Evolutionary conservation across 2,888 invertebrate species (phyloP), one percentile per base, ranked within the genome.

Genomic region (Philereme vetulata): DNA sequence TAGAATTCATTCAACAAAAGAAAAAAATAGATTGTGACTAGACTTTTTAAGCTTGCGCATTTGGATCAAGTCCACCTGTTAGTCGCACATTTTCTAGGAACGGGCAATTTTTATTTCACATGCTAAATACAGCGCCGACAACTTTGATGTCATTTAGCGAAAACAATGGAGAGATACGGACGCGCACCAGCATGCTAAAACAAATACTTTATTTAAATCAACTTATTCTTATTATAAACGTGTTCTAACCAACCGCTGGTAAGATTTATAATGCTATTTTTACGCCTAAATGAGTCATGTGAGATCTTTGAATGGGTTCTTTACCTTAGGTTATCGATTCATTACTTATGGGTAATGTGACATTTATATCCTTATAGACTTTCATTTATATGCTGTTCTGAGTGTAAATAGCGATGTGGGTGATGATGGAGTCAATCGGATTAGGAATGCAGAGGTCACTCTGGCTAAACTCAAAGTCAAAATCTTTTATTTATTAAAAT

Each of bases 131-230:
- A 75, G 78, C 78, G 84, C 84, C 86, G 85, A 82, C 80, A 87
- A 87, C 90, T 91, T 91, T 90, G 91, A 91, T 87, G 91, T 90
- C 90, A 87, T 91, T 91, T 92, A 91, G 90, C 88, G 86, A 88
- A 90, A 86, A 91, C 92, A 92, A 92, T 91, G 90, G 90, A 86
- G 87, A 90, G 85, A 88, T 84, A 71, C 81, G 75, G 66, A 77
- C 75, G 65, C 81, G 55, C 76, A 73, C 80, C 77, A 72, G 92
- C 85, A 91, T 92, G 78, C 85, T 87, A 88, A 92, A 85, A 80
- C 71, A 60, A 63, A 81, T 78, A 82, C 83, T 86, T 89, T 90
- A 90, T 90, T 89, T 85, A 90, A 91, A 91, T 92, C 70, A 85
- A 84, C 89, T 87, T 87, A 88, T 91, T 90, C 77, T 81, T 88